Percentiles rank a stretch among this genome's conserved stretches.
These are phyloP conservation scores for Anguilla japonica DNA, from an alignment of 2,113 vertebrate species.

Conservation along the genomic window DNA sequence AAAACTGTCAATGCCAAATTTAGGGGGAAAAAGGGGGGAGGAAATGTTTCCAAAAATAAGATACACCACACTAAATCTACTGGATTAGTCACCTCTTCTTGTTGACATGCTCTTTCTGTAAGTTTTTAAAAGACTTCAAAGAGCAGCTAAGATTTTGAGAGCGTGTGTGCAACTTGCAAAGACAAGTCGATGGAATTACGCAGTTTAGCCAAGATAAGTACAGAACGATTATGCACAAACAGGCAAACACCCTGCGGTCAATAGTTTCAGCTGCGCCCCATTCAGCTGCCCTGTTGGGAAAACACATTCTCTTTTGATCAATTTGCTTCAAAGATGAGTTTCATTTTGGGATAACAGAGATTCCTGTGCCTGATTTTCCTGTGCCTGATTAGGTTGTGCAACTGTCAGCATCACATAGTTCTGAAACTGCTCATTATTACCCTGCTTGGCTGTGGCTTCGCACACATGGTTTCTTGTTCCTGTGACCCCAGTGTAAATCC, in stretches of 20 bases:
- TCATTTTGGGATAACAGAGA: not conserved
- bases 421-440: conserved; percentile 24
- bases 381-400: not conserved
- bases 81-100: conserved; percentile 2
- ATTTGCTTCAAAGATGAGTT: not conserved
- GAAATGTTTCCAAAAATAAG: not conserved
- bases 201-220: conserved; percentile 35
- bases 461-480: conserved; percentile 36
- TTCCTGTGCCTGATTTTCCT: not conserved
- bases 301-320: not conserved
- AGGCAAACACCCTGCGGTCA: conserved; percentile 35
- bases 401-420: conserved; percentile 16
- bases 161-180: conserved; percentile 49
- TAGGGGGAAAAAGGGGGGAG: not conserved
- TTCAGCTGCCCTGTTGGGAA: not conserved
- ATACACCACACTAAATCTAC: not conserved
- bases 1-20: not conserved
- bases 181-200: conserved; percentile 47
- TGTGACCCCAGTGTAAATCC: conserved; percentile 35
- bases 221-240: conserved; percentile 21
- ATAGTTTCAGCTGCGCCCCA: conserved; percentile 19
- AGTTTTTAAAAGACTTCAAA: conserved; percentile 22
- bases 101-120: not conserved
- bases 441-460: conserved; percentile 4
- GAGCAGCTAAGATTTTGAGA: conserved; percentile 17